phyloP scores from a whole-genome alignment of 2,888 invertebrate species.

The Oscheius sp. region DNA sequence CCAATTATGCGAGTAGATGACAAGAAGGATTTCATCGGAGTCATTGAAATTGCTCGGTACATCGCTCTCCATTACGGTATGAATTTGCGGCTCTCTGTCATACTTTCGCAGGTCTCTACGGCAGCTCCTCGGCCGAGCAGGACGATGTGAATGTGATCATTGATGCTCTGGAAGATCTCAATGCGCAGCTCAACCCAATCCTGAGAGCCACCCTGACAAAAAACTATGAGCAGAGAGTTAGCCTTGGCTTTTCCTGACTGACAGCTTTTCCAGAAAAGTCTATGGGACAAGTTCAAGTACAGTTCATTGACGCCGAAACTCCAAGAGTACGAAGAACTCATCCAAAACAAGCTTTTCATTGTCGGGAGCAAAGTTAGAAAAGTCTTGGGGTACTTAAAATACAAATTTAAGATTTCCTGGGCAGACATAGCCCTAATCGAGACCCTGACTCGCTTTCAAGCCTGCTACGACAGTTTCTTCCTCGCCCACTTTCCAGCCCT shows the following conservation, averaged over 20 bases:
- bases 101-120: constrained; percentile 52
- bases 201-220: constrained; percentile 60
- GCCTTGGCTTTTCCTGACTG: background rate
- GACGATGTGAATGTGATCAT: constrained; percentile 61
- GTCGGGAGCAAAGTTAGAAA: constrained; percentile 48
- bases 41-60: constrained; percentile 58
- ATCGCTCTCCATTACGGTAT: constrained; percentile 59
- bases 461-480: constrained; percentile 61
- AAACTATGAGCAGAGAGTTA: constrained; percentile 60
- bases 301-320: constrained; percentile 52
- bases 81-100: background rate
- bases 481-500: constrained; percentile 56
- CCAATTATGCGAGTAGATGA: constrained; percentile 58
- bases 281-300: constrained; percentile 52
- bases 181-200: constrained; percentile 59
- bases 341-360: constrained; percentile 50
- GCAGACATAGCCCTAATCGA: constrained; percentile 65
- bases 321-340: constrained; percentile 49
- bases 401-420: constrained; percentile 57
- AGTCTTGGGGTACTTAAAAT: constrained; percentile 7
- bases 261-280: constrained; percentile 39
- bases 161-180: constrained; percentile 57
- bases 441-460: constrained; percentile 59
- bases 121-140: constrained; percentile 56
- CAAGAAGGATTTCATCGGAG: constrained; percentile 56